Percentiles rank a stretch among this genome's conserved stretches.
phyloP scores from a whole-genome alignment of 2,113 vertebrate genomes.

The Tychaedon coryphoeus region DNA sequence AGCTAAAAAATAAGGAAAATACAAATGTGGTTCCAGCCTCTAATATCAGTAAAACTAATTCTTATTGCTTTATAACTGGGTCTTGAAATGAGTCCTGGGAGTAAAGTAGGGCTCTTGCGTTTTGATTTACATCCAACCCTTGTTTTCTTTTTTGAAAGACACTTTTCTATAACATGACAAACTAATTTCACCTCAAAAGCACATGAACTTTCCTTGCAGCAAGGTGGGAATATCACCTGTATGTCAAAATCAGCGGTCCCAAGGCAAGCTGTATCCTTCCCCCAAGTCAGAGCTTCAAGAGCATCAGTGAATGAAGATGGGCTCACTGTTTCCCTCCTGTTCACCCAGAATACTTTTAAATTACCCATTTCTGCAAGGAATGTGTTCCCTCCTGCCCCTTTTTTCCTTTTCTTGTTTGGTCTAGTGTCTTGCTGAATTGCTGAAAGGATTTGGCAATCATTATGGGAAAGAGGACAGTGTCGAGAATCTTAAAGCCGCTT shows the following conservation, averaged over 20 bases:
- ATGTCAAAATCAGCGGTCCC: not conserved
- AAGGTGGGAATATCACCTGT: not conserved
- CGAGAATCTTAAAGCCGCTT: not conserved
- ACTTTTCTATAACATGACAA: not conserved
- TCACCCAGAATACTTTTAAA: not conserved
- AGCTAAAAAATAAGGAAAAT: not conserved
- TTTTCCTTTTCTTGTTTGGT: not conserved
- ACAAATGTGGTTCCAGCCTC: not conserved
- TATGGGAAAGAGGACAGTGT: not conserved
- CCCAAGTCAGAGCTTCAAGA: not conserved
- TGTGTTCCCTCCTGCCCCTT: accelerated
- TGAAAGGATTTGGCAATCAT: not conserved
- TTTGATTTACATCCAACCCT: not conserved
- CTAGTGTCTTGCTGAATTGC: not conserved
- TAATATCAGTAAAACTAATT: not conserved
- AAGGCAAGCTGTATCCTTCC: not conserved
- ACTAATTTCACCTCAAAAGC: not conserved
- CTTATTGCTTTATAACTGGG: not conserved
- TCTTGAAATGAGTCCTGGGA: not conserved
- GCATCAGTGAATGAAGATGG: not conserved
- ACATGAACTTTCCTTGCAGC: not conserved
- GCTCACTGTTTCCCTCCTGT: not conserved
- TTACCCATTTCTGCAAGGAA: not conserved
- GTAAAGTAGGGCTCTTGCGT: not conserved
- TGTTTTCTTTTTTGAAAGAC: not conserved